Base-by-base conservation (phyloP, 2,797 vertebrate species). In the Dallia pectoralis region DNA sequence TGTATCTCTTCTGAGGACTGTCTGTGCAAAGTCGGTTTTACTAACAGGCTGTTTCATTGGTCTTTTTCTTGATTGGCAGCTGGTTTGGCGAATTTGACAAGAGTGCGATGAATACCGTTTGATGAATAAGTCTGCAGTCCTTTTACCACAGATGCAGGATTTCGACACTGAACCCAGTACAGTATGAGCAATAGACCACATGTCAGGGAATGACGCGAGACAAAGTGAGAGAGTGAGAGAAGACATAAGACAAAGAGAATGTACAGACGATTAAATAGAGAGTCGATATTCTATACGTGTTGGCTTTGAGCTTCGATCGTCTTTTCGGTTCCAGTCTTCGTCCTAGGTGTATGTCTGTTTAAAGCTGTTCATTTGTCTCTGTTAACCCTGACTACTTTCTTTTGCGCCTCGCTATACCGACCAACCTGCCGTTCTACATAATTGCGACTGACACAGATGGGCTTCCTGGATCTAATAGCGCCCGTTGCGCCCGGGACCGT, bases 41-140 rank as follows among this genome's bases (percentile, higher is more conserved):
- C 49, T 69, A 29, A 69, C 19, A 4, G 68, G 68, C 49, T 22
- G 49, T 29, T 32, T 70, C 25, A 70, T 16, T 59, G 51, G 29
- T 36, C 29, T 14, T 49, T 33, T 33, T 49, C 3, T 56, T 70
- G 68, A 70, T 56, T 70, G 68, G 48, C 51, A 56, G 68, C 4
- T 15, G 68, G 30, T 56, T 27, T 18, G 48, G 19, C 29, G 15
- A 70, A 70, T 70, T 49, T 70, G 68, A 70, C 68, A 70, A 40
- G 19, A 36, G 12, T 9, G n/a, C 68, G 32, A 56, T 40, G 68
- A 70, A 70, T 70, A 36, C 25, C 29, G 27, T 56, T 33, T 70
- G 68, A 70, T 56, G 68, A 56, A 32, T 25, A 22, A 22, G 49
- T 14, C 29, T 56, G 32, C 36, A n/a, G 49, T 36, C 53, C n/a